phyloP scores from a whole-genome alignment of 2,113 vertebrate species.

The Ceyx margarethae region DNA sequence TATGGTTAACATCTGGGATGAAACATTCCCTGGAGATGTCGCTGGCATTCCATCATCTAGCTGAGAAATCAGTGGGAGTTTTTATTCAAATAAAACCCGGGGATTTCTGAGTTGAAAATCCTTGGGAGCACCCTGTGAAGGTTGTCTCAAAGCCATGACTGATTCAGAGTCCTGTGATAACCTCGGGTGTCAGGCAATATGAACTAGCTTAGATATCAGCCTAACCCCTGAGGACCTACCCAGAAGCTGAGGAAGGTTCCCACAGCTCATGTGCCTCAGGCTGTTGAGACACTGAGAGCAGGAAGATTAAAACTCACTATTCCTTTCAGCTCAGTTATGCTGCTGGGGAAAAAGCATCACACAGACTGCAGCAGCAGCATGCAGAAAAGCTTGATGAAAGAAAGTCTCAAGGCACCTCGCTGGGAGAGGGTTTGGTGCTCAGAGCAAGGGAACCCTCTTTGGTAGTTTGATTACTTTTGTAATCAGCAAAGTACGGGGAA shows the following conservation, averaged over 20 bases:
- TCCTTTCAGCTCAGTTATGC: neutral
- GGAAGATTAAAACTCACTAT: neutral
- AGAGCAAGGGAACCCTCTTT: neutral
- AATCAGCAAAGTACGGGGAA: neutral
- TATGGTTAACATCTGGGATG: neutral
- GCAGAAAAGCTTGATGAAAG: neutral
- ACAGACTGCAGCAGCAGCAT: neutral
- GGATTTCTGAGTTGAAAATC: neutral
- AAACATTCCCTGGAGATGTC: neutral
- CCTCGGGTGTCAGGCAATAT: neutral
- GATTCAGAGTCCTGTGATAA: neutral
- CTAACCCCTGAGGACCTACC: neutral
- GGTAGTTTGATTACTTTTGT: constrained; percentile 4
- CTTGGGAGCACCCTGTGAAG: neutral
- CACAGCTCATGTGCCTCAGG: neutral
- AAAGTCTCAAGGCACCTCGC: neutral
- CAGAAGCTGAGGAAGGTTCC: neutral
- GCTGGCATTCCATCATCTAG: neutral
- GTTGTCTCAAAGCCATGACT: accelerated
- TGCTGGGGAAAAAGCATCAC: neutral
- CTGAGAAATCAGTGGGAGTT: neutral
- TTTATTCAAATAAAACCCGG: neutral
- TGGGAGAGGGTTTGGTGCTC: neutral
- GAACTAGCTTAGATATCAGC: neutral
- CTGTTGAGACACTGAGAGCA: neutral